Evolutionary conservation across 2,113 vertebrate genomes (phyloP).

Genomic region (Phycodurus eques): DNA sequence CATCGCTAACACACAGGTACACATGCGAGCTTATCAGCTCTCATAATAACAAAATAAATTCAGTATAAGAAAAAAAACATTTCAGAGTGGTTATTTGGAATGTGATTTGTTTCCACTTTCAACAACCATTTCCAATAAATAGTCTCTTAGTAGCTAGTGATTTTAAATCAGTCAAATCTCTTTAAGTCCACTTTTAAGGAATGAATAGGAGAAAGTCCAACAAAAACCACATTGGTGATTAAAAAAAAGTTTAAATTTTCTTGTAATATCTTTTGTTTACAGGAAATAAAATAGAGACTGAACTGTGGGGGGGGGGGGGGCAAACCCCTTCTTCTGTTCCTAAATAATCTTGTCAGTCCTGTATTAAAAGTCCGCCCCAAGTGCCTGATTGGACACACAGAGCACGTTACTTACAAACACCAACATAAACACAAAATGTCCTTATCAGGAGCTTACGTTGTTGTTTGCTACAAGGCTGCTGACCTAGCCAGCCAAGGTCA

Average conservation of each 20-base stretch:
- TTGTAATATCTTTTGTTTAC: slow-evolving; percentile 26
- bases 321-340: slow-evolving; percentile 60
- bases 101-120: slow-evolving; percentile 59
- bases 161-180: slow-evolving; percentile 63
- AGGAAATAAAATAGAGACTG: slow-evolving; percentile 33
- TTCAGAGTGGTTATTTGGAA: slow-evolving; percentile 70
- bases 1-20: slow-evolving; percentile 64
- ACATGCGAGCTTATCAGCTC: slow-evolving; percentile 55
- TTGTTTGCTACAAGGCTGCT: slow-evolving; percentile 53
- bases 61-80: slow-evolving; percentile 62
- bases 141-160: slow-evolving; percentile 66
- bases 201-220: slow-evolving; percentile 59
- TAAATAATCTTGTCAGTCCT: slow-evolving; percentile 44
- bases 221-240: slow-evolving; percentile 23
- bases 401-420: slow-evolving; percentile 29
- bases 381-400: slow-evolving; percentile 39
- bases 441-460: slow-evolving; percentile 38
- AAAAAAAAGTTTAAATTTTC: slow-evolving; percentile 26
- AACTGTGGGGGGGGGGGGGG: slow-evolving; percentile 46
- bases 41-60: slow-evolving; percentile 67
- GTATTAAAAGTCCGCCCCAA: slow-evolving; percentile 35
- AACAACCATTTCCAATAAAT: slow-evolving; percentile 70
- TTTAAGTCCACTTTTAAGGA: slow-evolving; percentile 62
- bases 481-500: slow-evolving; percentile 54
- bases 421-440: slow-evolving; percentile 44